Base-by-base conservation (phyloP, 2,113 vertebrate species). In the Suricata suricatta region DNA sequence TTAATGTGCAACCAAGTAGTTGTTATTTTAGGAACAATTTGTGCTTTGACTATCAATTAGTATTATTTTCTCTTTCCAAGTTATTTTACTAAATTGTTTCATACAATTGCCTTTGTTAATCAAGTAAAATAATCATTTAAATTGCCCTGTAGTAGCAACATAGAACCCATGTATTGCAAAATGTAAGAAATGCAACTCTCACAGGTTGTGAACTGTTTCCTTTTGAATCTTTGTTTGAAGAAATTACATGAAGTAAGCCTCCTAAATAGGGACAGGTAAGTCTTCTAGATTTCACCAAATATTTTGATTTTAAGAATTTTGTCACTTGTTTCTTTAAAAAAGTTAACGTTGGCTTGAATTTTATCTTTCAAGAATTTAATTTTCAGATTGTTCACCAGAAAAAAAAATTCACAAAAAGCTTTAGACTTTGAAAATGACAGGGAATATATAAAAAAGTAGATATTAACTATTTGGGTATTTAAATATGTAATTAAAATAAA, bases 21-120 rank as follows among this genome's bases (percentile, higher is more conserved):
- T 84, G 88, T 97, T 90, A 90, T 96, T 84, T 96, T 97, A 96
- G 97, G 80, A 97, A 91, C 14, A 27, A 25, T 97, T 63, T 96
- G 80, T 95, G 80, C 76, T 98, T 97, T 97, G 92, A 94, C 84
- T 95, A 80, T 94, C 81, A 86, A 95, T 92, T 95, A 97, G 96
- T 95, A 90, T 94, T 97, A 98, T 93, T 98, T 96, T 98, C 90
- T 96, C 94, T 98, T 98, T 83, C 93, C 44, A 66, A 63, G 29
- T 97, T 95, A 64, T 97, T 88, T 96, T 98, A 88, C 64, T 96
- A 95, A 97, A 94, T 94, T 35, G 12, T 97, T 98, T 92, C 89
- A 91, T 95, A 64, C 3, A 69, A 47, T 95, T 94, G 74, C 95
- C 97, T 97, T 97, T 97, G 88, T 94, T 92, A 97, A 77, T 96